Conservation (phyloP, 2,113 vertebrate genomes). For the Phyllostomus hastatus region DNA sequence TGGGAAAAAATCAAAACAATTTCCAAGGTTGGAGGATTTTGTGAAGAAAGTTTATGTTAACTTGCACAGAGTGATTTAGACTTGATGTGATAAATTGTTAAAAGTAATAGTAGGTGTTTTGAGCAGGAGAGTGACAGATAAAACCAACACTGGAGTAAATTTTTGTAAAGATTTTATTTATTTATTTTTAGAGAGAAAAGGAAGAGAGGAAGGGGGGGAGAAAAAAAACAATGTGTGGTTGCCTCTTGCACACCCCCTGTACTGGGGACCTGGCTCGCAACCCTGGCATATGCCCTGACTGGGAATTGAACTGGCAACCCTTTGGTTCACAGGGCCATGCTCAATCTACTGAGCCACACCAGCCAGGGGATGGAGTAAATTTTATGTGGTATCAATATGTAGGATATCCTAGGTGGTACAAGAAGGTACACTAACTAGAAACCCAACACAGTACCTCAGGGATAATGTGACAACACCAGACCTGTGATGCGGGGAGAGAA, state of each 20-base stretch:
- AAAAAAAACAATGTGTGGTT: too few species aligned
- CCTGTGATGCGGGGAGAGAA: neutral
- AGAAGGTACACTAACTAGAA: neutral
- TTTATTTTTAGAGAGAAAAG: too few species aligned
- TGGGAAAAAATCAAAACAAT: constrained; percentile 33
- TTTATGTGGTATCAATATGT: neutral
- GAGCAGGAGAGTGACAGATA: constrained; percentile 26
- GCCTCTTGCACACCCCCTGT: too few species aligned
- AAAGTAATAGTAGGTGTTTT: constrained; percentile 39
- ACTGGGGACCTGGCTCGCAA: too few species aligned
- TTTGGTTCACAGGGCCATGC: too few species aligned
- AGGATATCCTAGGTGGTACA: constrained; percentile 1
- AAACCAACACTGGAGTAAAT: neutral
- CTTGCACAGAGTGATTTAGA: constrained; percentile 25
- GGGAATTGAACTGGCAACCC: too few species aligned
- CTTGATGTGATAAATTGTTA: constrained; percentile 57
- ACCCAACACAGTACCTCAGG: neutral
- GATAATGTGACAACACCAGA: neutral
- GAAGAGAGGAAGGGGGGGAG: too few species aligned
- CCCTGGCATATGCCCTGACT: too few species aligned
- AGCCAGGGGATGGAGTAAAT: neutral
- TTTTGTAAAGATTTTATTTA: neutral
- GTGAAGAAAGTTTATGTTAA: constrained; percentile 32
- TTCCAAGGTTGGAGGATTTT: constrained; percentile 27
- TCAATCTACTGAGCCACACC: too few species aligned